phyloP scores from a whole-genome alignment of 2,797 vertebrate genomes.

The Linurgus olivaceus region DNA sequence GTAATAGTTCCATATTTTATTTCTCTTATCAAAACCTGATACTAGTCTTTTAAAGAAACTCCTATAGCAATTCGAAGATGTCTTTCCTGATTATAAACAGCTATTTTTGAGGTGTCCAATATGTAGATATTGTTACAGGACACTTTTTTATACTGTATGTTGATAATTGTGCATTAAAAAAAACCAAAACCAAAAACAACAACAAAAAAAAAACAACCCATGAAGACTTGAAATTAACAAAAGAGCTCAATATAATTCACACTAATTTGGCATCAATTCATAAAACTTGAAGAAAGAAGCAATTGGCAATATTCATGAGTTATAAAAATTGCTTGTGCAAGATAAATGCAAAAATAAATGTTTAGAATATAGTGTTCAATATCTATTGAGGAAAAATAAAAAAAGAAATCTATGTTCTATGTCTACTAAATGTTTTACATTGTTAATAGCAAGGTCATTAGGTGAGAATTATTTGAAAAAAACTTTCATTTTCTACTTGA shows the following conservation, averaged over 20 bases:
- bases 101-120: neutral
- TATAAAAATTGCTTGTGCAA: neutral
- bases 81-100: accelerated
- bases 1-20: neutral
- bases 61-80: neutral
- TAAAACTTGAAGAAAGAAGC: neutral
- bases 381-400: neutral
- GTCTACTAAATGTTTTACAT: neutral
- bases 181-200: neutral
- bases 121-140: accelerated
- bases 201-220: accelerated
- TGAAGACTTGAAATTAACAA: neutral
- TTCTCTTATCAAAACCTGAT: neutral
- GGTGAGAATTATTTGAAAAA: neutral
- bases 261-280: neutral
- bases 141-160: accelerated
- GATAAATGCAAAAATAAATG: neutral
- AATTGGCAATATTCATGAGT: neutral
- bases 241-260: accelerated
- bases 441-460: neutral
- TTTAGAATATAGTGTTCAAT: neutral
- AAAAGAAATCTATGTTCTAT: neutral
- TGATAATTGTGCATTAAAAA: neutral
- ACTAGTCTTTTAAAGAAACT: neutral
- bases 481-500: neutral